These are phyloP conservation scores for Teinopalpus imperialis DNA, from an alignment of 2,888 invertebrate species.

Conservation along the genomic window DNA sequence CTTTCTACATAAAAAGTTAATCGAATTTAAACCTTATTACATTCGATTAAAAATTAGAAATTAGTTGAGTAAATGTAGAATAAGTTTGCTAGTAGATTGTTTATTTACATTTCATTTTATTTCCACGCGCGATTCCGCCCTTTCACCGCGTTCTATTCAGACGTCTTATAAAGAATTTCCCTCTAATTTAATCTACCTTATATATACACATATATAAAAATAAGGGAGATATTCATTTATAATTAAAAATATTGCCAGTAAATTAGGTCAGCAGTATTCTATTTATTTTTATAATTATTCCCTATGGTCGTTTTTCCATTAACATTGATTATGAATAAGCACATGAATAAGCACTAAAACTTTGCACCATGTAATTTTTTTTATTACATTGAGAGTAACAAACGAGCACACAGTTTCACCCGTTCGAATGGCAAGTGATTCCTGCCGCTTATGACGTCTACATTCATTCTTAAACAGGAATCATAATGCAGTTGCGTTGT, in stretches of 20 bases:
- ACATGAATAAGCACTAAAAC: too few species aligned
- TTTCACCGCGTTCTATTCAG: constrained; percentile 48
- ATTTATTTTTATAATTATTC: constrained; percentile 3
- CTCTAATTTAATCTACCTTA: constrained; percentile 53
- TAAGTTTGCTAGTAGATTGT: constrained; percentile 30
- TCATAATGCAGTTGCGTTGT: too few species aligned
- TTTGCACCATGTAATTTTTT: too few species aligned
- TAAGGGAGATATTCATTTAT: constrained; percentile 28
- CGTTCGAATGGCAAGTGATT: too few species aligned
- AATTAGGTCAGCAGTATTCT: constrained; percentile 14
- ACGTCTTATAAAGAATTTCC: constrained; percentile 46
- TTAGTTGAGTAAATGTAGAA: constrained; percentile 15
- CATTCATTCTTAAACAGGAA: too few species aligned
- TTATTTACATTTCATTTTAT: constrained; percentile 53
- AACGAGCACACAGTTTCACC: too few species aligned
- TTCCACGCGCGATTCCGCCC: constrained; percentile 43
- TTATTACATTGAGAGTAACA: too few species aligned
- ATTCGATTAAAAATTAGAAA: constrained; percentile 3
- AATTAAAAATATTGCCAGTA: constrained; percentile 14
- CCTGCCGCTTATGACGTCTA: too few species aligned
- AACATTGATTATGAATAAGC: too few species aligned
- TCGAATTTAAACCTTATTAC: constrained; percentile 26
- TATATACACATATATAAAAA: constrained; percentile 31
- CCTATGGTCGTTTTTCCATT: too few species aligned
- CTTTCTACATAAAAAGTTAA: constrained; percentile 23